Base-by-base conservation (phyloP, 2,113 vertebrate genomes). In the Addax nasomaculatus region DNA sequence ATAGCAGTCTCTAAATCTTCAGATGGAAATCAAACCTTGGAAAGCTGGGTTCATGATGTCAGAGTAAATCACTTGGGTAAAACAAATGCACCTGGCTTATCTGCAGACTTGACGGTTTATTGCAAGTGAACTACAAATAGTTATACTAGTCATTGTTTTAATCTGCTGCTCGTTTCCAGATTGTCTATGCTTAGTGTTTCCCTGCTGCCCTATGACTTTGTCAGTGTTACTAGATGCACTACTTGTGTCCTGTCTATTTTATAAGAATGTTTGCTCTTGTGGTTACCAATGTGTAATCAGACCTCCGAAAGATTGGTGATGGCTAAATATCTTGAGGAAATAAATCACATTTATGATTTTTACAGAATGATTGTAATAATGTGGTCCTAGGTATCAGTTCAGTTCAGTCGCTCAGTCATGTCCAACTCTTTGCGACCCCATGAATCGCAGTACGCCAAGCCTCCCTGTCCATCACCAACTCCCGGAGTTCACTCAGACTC, bases 11-110 rank as follows among this genome's bases (percentile, higher is more conserved):
- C 25, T 90, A 64, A 84, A 55, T 88, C 49, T 88, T 51, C 33
- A 89, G 60, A 51, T 49, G 27, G 33, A 96, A 89, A 93, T 73
- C n/a, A 83, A 60, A 88, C 7, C n/a, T 87, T 47, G 70, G 30
- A 94, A 95, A 96, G 5, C 45, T 80, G 14, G 29, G 23, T 73
- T 80, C 30, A 27, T 67, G 25, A 53, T 49, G 23, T 1, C 92
- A 91, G 39, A 88, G 27, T 33, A 86, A 95, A 92, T 30, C 21
- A 73, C 21, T 89, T 39, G 33, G 45, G 19, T 87, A 33, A 93
- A 90, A 62, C 3, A 64, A 78, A 49, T 47, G 27, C 43, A 47
- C 76, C 27, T 17, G 27, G 43, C 76, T 79, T 16, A 47, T 43
- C 76, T 30, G 15, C 17, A 45, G 43, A 79, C 43, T 5, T 47